These are phyloP conservation scores for Drosophila auraria DNA, from an alignment of 1,140 invertebrate species.

Conservation along the genomic window DNA sequence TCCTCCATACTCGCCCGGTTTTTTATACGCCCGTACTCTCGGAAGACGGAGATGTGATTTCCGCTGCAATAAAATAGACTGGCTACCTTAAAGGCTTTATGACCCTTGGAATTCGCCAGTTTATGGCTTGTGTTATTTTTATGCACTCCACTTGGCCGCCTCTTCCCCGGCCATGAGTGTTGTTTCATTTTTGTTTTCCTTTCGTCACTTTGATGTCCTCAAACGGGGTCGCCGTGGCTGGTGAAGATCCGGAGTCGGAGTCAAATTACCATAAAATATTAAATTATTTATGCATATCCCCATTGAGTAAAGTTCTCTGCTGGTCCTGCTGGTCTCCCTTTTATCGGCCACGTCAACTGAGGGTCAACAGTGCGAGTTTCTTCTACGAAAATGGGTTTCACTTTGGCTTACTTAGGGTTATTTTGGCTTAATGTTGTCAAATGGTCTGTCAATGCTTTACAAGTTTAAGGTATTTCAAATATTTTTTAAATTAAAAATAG, in stretches of 20 bases:
- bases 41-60: constrained; percentile 68
- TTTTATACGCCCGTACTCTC: constrained; percentile 31
- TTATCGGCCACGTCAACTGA: constrained; percentile 12
- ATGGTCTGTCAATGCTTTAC: neutral
- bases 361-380: constrained; percentile 18
- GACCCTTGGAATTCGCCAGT: constrained; percentile 71
- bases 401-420: constrained; percentile 9
- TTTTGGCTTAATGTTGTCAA: constrained; percentile 40
- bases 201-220: constrained; percentile 35
- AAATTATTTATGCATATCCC: constrained; percentile 76
- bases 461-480: neutral
- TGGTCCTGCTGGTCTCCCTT: constrained; percentile 23
- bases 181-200: constrained; percentile 47
- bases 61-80: constrained; percentile 75
- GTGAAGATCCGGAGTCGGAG: constrained; percentile 11
- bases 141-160: constrained; percentile 53
- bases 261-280: constrained; percentile 76
- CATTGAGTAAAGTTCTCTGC: constrained; percentile 27
- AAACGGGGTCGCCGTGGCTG: constrained; percentile 14
- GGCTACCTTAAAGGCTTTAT: constrained; percentile 82
- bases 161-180: constrained; percentile 36
- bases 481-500: neutral
- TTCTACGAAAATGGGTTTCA: constrained; percentile 13
- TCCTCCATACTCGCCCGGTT: constrained; percentile 29
- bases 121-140: constrained; percentile 71